Evolutionary conservation across 2,888 invertebrate species (phyloP).

Genomic region (Campaea margaritaria): DNA sequence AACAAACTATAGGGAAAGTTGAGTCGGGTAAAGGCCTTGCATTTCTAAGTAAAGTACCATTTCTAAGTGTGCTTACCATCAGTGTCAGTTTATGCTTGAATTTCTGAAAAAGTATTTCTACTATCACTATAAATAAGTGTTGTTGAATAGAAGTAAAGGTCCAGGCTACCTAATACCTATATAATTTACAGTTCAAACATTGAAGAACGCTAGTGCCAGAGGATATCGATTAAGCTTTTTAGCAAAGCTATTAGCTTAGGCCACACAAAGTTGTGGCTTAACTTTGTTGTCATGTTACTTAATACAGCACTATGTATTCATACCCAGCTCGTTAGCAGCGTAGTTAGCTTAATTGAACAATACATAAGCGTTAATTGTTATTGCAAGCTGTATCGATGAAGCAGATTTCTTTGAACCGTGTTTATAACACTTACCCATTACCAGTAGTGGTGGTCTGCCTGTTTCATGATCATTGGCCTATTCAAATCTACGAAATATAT

Average conservation of each 20-base stretch:
- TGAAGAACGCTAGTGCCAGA: no score
- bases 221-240: not conserved
- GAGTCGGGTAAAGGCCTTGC: no score
- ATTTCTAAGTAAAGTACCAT: no score
- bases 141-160: no score
- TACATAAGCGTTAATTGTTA: constrained; percentile 6
- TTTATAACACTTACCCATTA: not conserved
- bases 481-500: no score
- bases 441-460: not conserved
- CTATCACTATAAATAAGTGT: no score
- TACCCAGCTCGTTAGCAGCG: constrained; percentile 10
- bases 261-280: constrained; percentile 1
- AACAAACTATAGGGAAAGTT: no score
- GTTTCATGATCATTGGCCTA: no score
- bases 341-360: constrained; percentile 14
- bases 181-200: not conserved
- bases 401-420: not conserved
- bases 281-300: constrained; percentile 9
- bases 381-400: constrained; percentile 3
- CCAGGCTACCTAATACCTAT: no score
- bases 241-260: not conserved
- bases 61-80: no score
- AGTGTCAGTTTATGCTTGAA: no score
- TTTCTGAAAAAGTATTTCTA: no score
- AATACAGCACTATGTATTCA: constrained; percentile 6